These are phyloP conservation scores for Belonocnema kinseyi DNA, from an alignment of 1,140 invertebrate species.

Conservation along the genomic window DNA sequence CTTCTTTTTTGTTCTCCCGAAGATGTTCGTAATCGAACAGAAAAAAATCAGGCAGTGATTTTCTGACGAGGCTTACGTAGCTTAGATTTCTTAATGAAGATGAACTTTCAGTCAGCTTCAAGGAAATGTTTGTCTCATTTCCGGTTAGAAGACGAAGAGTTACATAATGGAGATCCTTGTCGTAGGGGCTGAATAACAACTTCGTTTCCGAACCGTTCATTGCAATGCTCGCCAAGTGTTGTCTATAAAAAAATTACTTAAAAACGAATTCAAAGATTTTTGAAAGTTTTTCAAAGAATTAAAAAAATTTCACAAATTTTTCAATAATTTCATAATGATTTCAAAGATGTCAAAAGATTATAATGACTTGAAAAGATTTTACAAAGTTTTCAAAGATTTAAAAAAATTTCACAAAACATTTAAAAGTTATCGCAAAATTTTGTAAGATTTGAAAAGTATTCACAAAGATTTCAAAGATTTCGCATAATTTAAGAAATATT, in stretches of 20 bases:
- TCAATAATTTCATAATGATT: too few relatives aligned
- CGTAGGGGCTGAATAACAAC: constrained; percentile 76
- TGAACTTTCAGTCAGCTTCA: constrained; percentile 40
- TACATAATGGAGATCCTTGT: constrained; percentile 78
- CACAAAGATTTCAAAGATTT: too few relatives aligned
- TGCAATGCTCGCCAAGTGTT: constrained; percentile 43
- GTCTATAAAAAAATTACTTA: not conserved
- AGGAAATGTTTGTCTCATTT: constrained; percentile 55
- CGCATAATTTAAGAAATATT: too few relatives aligned
- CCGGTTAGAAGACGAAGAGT: constrained; percentile 61
- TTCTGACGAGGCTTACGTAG: constrained; percentile 75
- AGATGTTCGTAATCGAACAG: constrained; percentile 82
- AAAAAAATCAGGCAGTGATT: constrained; percentile 82
- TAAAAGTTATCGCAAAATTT: too few relatives aligned
- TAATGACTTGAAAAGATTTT: too few relatives aligned
- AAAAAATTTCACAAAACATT: too few relatives aligned
- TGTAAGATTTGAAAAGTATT: too few relatives aligned
- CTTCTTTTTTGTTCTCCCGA: constrained; percentile 77
- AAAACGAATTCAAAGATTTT: too few relatives aligned
- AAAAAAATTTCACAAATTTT: too few relatives aligned
- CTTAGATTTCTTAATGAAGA: not conserved
- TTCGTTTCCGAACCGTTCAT: constrained; percentile 55
- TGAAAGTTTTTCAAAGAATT: too few relatives aligned
- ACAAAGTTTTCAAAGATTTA: too few relatives aligned
- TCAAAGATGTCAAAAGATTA: too few relatives aligned